Percentiles rank a stretch among this genome's conserved stretches.
Conservation (phyloP, 1,140 invertebrate genomes). For the Pseudomyrmex flavicornis region DNA sequence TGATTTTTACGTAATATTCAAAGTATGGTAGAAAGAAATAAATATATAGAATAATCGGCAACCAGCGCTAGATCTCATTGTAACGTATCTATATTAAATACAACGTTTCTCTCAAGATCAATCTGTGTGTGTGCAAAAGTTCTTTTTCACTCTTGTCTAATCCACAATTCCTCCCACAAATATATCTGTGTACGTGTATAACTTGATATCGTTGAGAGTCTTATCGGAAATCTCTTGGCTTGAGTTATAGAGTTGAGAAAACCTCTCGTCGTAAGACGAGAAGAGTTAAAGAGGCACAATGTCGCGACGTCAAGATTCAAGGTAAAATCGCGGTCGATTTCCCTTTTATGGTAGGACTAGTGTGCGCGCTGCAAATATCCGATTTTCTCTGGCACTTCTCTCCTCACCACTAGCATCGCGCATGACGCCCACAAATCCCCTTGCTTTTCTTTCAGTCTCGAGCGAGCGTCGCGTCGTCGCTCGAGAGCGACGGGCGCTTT, state of each 20-base stretch:
- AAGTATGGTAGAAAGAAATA: no score
- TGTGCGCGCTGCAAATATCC: constrained; percentile 24
- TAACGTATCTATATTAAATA: no score
- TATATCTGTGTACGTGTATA: neutral
- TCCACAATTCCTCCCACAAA: neutral
- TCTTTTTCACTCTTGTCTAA: neutral
- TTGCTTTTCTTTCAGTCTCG: constrained; percentile 18
- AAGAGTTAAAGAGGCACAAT: neutral
- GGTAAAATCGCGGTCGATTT: neutral
- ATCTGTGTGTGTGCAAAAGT: neutral
- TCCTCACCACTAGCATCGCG: neutral
- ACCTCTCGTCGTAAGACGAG: neutral
- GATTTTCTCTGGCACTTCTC: constrained; percentile 9
- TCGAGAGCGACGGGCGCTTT: constrained; percentile 24
- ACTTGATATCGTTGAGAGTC: neutral
- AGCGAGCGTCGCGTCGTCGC: neutral
- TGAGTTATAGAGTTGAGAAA: neutral
- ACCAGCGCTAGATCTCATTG: no score
- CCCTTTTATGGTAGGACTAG: neutral
- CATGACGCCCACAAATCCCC: constrained; percentile 21
- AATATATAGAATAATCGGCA: no score
- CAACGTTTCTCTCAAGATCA: no score
- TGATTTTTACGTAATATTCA: no score
- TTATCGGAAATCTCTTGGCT: neutral
- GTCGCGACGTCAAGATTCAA: neutral